These are phyloP conservation scores for Gopherus evgoodei DNA, from an alignment of 2,113 vertebrate species.

Conservation along the genomic window DNA sequence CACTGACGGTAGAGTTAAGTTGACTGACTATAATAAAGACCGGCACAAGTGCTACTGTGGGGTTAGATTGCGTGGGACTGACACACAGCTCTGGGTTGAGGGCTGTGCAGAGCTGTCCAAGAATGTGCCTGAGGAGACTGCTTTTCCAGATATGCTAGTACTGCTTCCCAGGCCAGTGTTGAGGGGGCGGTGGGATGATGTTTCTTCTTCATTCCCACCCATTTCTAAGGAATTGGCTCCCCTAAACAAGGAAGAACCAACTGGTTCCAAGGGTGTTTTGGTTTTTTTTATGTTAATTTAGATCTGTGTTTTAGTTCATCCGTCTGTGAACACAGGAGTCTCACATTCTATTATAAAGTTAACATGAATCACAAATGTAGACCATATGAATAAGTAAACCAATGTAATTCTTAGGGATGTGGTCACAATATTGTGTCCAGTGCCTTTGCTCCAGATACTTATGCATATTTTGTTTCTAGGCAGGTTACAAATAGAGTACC, in stretches of 20 bases:
- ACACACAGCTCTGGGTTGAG: not conserved
- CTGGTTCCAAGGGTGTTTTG: not conserved
- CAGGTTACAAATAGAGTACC: not conserved
- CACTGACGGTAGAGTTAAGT: not conserved
- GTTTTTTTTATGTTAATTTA: not conserved
- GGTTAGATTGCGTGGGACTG: not conserved
- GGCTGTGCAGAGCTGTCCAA: not conserved
- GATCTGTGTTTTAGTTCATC: not conserved
- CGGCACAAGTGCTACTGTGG: not conserved
- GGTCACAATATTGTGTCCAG: not conserved
- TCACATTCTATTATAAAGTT: not conserved
- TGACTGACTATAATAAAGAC: not conserved
- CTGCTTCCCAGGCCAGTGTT: not conserved
- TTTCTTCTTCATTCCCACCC: not conserved
- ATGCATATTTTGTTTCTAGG: not conserved
- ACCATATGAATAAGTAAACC: not conserved
- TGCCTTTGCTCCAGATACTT: not conserved
- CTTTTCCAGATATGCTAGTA: not conserved
- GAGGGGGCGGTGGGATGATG: not conserved
- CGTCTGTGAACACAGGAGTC: not conserved
- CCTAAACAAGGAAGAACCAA: not conserved
- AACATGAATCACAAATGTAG: not conserved
- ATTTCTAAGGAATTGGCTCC: not conserved
- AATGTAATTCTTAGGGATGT: not conserved
- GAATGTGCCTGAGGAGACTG: not conserved